Evolutionary conservation across 2,113 vertebrate species (phyloP).

Genomic region (Tiliqua scincoides): DNA sequence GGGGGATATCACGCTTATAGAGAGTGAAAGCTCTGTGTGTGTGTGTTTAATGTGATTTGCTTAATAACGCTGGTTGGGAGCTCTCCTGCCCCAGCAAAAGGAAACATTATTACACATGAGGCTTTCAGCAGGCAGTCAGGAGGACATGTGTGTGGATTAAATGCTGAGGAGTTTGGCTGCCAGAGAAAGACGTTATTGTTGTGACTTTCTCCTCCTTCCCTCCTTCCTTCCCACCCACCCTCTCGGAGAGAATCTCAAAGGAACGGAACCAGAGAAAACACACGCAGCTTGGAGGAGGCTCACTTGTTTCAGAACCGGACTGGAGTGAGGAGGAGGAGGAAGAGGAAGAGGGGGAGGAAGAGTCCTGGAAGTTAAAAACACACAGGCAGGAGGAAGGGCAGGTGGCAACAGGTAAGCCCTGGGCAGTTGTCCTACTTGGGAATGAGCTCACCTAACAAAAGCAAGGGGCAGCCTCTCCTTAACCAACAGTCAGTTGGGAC

Average conservation of each 20-base stretch:
- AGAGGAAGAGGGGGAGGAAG: slow-evolving; percentile 50
- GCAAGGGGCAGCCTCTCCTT: not conserved
- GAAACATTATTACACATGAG: slow-evolving; percentile 69
- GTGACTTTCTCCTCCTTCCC: slow-evolving; percentile 71
- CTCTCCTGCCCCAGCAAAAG: slow-evolving; percentile 62
- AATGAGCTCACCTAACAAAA: slow-evolving; percentile 18
- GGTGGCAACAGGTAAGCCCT: slow-evolving; percentile 78
- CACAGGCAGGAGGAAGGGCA: slow-evolving; percentile 73
- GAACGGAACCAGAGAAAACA: slow-evolving; percentile 67
- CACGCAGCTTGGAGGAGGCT: slow-evolving; percentile 48
- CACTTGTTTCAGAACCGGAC: slow-evolving; percentile 53
- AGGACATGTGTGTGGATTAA: slow-evolving; percentile 60
- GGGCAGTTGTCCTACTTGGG: slow-evolving; percentile 36
- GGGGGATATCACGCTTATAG: not conserved
- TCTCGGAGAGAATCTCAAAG: slow-evolving; percentile 57
- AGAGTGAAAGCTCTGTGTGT: not conserved
- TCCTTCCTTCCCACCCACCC: slow-evolving; percentile 72
- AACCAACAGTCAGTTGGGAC: slow-evolving; percentile 13
- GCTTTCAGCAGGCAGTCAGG: slow-evolving; percentile 61
- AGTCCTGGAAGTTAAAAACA: slow-evolving; percentile 54
- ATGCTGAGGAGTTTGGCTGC: slow-evolving; percentile 74
- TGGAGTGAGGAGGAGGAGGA: slow-evolving; percentile 56
- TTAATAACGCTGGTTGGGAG: slow-evolving; percentile 65
- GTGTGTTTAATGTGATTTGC: slow-evolving; percentile 53
- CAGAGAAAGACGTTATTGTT: slow-evolving; percentile 82